phyloP scores from a whole-genome alignment of 2,888 invertebrate species.

The Hirudinaria manillensis region DNA sequence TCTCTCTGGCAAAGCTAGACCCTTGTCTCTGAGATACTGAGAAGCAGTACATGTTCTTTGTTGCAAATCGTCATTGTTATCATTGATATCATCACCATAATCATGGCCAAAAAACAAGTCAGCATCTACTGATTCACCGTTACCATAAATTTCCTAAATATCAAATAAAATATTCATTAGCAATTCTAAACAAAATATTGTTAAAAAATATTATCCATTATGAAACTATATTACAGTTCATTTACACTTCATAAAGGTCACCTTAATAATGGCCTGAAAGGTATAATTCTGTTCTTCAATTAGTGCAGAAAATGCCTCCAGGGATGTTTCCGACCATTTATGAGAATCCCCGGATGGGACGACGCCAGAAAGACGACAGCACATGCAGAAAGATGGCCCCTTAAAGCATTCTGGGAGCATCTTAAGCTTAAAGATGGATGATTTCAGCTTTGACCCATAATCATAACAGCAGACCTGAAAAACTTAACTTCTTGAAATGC shows the following conservation, averaged over 20 bases:
- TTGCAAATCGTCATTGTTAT: not conserved
- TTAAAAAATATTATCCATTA: not conserved
- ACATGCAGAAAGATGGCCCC: not conserved
- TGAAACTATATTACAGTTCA: not conserved
- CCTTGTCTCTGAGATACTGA: slow-evolving; percentile 10
- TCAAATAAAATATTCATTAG: not conserved
- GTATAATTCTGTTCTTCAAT: not conserved
- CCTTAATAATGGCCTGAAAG: not conserved
- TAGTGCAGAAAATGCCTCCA: not conserved
- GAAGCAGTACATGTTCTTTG: not conserved
- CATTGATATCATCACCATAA: not conserved
- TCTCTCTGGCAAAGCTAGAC: not conserved
- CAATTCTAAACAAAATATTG: not conserved
- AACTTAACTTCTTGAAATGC: not conserved
- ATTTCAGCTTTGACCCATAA: not conserved
- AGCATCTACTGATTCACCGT: not conserved
- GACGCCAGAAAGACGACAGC: not conserved
- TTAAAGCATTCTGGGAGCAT: not conserved
- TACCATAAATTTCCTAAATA: not conserved
- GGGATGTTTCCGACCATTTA: not conserved
- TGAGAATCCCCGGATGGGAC: not conserved
- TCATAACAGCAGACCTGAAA: slow-evolving; percentile 7
- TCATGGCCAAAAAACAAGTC: not conserved
- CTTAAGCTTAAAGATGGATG: not conserved
- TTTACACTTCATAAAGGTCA: too few relatives aligned